Evolutionary conservation across 2,113 vertebrate species (phyloP).

Genomic region (Centropus bengalensis): DNA sequence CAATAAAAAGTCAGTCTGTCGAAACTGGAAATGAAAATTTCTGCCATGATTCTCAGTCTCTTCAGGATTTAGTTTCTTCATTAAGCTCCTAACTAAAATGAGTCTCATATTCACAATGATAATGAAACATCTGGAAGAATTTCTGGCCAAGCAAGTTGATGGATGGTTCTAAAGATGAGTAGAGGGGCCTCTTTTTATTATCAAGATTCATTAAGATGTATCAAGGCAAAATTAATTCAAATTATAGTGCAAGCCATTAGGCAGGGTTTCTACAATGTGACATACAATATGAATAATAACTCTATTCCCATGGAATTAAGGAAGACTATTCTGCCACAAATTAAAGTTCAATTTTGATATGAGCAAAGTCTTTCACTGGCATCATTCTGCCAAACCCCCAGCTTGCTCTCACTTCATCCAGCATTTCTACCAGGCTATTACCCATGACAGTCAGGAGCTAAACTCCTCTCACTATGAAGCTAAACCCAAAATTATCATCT

Average conservation of each 20-base stretch:
- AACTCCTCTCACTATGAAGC: background rate
- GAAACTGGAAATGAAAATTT: background rate
- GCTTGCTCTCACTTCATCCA: background rate
- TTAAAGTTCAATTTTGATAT: background rate
- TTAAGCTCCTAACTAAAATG: background rate
- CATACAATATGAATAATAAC: background rate
- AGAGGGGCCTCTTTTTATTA: background rate
- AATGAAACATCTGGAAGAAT: background rate
- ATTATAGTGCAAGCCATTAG: background rate
- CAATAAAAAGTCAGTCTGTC: background rate
- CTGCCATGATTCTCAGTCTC: background rate
- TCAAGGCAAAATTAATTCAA: background rate
- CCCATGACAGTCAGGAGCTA: background rate
- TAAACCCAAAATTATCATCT: background rate
- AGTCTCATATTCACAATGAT: background rate
- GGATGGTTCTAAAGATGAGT: conserved; percentile 4
- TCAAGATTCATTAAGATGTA: background rate
- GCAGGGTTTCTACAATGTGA: background rate
- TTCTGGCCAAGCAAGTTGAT: background rate
- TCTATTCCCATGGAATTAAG: background rate
- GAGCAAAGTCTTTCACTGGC: background rate
- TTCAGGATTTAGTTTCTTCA: background rate
- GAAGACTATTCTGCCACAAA: background rate
- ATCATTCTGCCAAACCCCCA: too few species aligned
- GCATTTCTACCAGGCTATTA: background rate